Percentiles rank a stretch among this genome's conserved stretches.
These are phyloP conservation scores for Brachypalpus laphriformis DNA, from an alignment of 2,888 invertebrate species.

Conservation along the genomic window DNA sequence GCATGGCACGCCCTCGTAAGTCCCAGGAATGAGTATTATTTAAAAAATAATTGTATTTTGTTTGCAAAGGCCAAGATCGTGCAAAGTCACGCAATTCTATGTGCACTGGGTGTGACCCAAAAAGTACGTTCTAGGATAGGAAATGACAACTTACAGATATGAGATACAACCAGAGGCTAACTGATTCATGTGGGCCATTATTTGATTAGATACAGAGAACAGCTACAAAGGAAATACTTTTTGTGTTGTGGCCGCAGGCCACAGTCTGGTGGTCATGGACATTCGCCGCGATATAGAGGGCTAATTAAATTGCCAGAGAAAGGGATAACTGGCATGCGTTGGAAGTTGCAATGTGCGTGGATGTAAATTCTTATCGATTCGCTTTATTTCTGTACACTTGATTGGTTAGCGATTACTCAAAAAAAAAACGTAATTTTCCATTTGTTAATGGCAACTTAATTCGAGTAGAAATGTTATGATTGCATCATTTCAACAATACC, in stretches of 20 bases:
- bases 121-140: background rate
- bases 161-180: background rate
- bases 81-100: slow-evolving; percentile 30
- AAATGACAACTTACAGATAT: background rate
- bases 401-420: background rate
- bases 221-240: background rate
- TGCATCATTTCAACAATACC: slow-evolving; percentile 56
- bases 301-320: background rate
- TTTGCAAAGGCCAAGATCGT: background rate
- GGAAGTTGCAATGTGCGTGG: background rate
- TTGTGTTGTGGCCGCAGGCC: background rate
- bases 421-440: background rate
- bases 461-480: slow-evolving; percentile 43
- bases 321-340: background rate
- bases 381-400: background rate
- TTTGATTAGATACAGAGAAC: slow-evolving; percentile 4
- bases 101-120: slow-evolving; percentile 21
- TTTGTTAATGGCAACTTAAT: background rate
- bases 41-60: background rate
- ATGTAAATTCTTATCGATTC: slow-evolving; percentile 8
- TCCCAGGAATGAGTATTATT: slow-evolving; percentile 34
- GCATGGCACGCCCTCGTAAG: slow-evolving; percentile 63
- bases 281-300: background rate
- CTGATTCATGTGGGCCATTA: background rate
- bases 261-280: slow-evolving; percentile 42